Evolutionary conservation across 2,113 vertebrate species (phyloP), one percentile per base, ranked within the genome.

Genomic region (Lagopus muta): DNA sequence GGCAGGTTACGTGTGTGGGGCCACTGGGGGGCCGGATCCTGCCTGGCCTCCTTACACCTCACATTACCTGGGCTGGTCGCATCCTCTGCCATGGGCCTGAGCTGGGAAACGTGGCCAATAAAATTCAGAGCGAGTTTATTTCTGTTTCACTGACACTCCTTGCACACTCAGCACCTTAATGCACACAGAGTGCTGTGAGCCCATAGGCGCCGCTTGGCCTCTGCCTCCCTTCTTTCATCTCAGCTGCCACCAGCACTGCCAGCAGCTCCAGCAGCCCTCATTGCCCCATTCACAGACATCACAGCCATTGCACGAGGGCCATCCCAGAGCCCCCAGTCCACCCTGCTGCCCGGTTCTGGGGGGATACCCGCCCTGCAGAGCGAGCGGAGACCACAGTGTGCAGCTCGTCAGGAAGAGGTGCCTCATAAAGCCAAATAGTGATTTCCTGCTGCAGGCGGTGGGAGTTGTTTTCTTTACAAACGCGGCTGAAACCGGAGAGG

Each of bases 401-500:
- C 77, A 16, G 96, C 86, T 30, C 38, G 18, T 96, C 93, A 98
- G 98, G 98, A 98, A 98, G 97, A 97, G 98, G 98, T 66, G 67
- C 97, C 98, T 97, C 94, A 92, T 97, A 97, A 97, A 97, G 92
- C 97, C 98, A 98, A 98, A 98, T 75, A 98, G 92, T 28, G 84
- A 96, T 97, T 98, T 98, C 98, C 98, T 98, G 98, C 97, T 94
- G 92, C 87, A 86, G 86, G 67, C 82, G 54, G 84, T 88, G 89
- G 50, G 66, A 93, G 92, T 92, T 98, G 97, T 97, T 97, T 97
- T 97, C 97, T 95, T 97, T 97, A 78, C 92, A 97, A 94, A 92
- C 54, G 91, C 60, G 71, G 95, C 96, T 97, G 97, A 96, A 97
- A 97, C 78, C 17, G 4, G 96, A 97, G 97, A 96, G 86, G 92